Evolutionary conservation across 2,888 invertebrate species (phyloP), one percentile per base, ranked within the genome.

Genomic region (Drosophila fulvimacula): DNA sequence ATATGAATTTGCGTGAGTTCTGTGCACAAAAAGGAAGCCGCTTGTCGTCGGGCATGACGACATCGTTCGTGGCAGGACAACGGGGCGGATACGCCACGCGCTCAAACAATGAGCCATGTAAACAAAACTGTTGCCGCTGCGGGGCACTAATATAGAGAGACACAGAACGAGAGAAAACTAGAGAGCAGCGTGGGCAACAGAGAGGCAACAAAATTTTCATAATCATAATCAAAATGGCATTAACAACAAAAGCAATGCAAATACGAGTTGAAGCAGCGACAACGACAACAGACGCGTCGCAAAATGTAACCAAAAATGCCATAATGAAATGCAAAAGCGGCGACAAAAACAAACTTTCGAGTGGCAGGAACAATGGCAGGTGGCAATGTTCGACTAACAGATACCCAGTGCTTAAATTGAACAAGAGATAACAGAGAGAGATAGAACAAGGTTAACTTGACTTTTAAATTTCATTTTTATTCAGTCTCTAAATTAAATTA

Each of bases 201-300:
- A 19, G 51, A 72, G 78, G 76, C 82, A 84, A 76, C 87, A 67
- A 76, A 70, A 85, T 80, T 88, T 82, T 84, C 88, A 89, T 87
- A 89, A 85, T 89, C 88, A 89, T 87, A 82, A 89, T 87, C 89
- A 87, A 89, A 89, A 89, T 82, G 82, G 83, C 85, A 84, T 88
- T 85, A 89, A 89, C 87, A 86, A 86, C 80, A 84, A 88, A 82
- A 83, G 80, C 84, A 88, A 88, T 76, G 87, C 88, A 88, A 83
- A 85, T 86, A 86, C 82, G 68, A 74, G 71, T 64, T 75, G 65
- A 79, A 75, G 64, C 52, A 52, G 21, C 85, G 80, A 81, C 85
- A 52, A 24, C 85, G 80, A 79, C 85, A 80, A 64, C 79, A 76
- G 77, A 83, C 88, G 80, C 88, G 66, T 73, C 78, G 76, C 78